A percentile compares a stretch with the other conserved stretches of the same genome.
Evolutionary conservation across 1,140 invertebrate species (phyloP).

Genomic region (Listronotus bonariensis): DNA sequence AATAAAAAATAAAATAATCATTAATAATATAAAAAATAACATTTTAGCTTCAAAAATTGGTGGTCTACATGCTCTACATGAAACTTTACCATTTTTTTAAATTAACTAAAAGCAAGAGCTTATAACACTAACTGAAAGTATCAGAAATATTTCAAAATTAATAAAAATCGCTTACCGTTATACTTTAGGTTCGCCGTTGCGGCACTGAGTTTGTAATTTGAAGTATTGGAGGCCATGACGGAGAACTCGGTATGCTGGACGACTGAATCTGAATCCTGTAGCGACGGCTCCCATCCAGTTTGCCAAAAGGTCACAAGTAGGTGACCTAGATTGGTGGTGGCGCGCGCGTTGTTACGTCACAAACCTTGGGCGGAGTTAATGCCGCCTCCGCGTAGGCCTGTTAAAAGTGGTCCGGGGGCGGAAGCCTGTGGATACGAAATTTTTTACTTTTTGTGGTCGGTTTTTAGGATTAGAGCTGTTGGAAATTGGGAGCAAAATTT

Average conservation of each 20-base stretch:
- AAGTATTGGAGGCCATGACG: slow-evolving; percentile 50
- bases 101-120: background rate
- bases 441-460: slow-evolving; percentile 9
- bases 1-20: too few relatives aligned
- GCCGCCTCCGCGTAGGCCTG: slow-evolving; percentile 7
- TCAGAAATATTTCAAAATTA: too few relatives aligned
- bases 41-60: too few relatives aligned
- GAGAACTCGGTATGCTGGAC: slow-evolving; percentile 48
- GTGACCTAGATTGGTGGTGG: slow-evolving; percentile 50
- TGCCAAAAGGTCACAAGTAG: slow-evolving; percentile 49
- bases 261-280: slow-evolving; percentile 35
- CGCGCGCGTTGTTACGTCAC: slow-evolving; percentile 51
- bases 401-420: slow-evolving; percentile 13
- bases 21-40: too few relatives aligned
- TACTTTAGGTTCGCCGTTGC: slow-evolving; percentile 48
- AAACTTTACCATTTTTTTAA: too few relatives aligned
- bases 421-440: background rate
- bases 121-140: background rate
- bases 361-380: slow-evolving; percentile 36
- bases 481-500: background rate
- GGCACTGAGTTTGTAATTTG: slow-evolving; percentile 52
- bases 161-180: slow-evolving; percentile 49
- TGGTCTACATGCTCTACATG: too few relatives aligned
- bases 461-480: background rate
- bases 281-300: slow-evolving; percentile 43